Evolutionary conservation across 2,113 vertebrate genomes (phyloP).

Genomic region (Lepisosteus oculatus): DNA sequence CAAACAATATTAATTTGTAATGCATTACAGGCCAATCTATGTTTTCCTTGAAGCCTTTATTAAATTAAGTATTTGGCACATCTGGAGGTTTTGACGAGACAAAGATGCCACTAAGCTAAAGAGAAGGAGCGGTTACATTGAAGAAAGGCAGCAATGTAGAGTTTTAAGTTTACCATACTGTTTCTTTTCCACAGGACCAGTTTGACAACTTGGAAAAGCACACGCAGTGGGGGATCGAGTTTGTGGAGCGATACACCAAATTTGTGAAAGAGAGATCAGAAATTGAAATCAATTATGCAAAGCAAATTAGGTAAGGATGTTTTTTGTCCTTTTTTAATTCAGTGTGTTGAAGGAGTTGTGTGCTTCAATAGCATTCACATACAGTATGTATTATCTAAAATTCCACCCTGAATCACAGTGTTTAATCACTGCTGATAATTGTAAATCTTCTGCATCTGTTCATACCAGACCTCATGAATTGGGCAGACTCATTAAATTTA

Average conservation of each 20-base stretch:
- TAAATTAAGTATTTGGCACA: too few relatives aligned
- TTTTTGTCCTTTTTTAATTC: background rate
- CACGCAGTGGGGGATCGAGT: conserved; percentile 92
- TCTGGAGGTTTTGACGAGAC: background rate
- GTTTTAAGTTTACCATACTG: background rate
- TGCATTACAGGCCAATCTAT: too few relatives aligned
- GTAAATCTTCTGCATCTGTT: too few relatives aligned
- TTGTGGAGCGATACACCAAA: conserved; percentile 91
- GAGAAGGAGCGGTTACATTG: background rate
- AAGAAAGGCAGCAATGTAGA: background rate
- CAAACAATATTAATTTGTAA: too few relatives aligned
- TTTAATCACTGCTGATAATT: too few relatives aligned
- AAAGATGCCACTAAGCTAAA: too few relatives aligned
- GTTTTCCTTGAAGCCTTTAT: too few relatives aligned
- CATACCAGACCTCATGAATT: too few relatives aligned
- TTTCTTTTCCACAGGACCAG: conserved; percentile 75
- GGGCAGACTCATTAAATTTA: too few relatives aligned
- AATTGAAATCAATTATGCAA: conserved; percentile 95
- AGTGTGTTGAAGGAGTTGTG: background rate
- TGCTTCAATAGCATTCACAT: too few relatives aligned
- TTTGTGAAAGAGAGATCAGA: conserved; percentile 94
- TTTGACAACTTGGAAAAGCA: conserved; percentile 97
- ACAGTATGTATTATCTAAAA: too few relatives aligned
- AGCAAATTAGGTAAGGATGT: conserved; percentile 91
- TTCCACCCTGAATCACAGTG: too few relatives aligned